Evolutionary conservation across 2,888 invertebrate species (phyloP).

Genomic region (Mimachlamys varia): DNA sequence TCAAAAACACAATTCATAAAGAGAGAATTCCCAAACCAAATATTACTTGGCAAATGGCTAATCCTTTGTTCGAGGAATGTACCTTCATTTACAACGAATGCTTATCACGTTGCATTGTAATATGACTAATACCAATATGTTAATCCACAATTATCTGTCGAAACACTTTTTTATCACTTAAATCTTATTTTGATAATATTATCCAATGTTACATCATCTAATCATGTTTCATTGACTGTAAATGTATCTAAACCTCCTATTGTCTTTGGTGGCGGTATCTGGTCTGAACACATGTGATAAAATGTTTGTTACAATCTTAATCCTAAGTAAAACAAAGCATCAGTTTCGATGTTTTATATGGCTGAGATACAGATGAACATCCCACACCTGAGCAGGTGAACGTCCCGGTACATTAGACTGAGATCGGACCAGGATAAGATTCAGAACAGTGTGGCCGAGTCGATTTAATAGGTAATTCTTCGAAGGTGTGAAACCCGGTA

Average conservation of each 20-base stretch:
- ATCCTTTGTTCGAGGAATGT: constrained; percentile 17
- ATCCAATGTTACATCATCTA: neutral
- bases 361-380: neutral
- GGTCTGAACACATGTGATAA: neutral
- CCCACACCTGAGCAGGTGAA: neutral
- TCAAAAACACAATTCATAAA: neutral
- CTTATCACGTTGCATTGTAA: neutral
- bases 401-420: neutral
- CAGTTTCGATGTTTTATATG: neutral
- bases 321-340: neutral
- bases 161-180: neutral
- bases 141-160: neutral
- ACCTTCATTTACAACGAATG: neutral
- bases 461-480: constrained; percentile 31
- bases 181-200: neutral
- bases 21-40: constrained; percentile 16
- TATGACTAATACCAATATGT: neutral
- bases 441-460: constrained; percentile 12
- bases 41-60: constrained; percentile 9
- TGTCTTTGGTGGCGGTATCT: neutral
- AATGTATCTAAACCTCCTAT: neutral
- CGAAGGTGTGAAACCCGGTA: constrained; percentile 27
- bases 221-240: no score
- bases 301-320: neutral
- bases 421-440: constrained; percentile 4